phyloP scores from a whole-genome alignment of 2,888 invertebrate genomes.

The Cantharis rufa region DNA sequence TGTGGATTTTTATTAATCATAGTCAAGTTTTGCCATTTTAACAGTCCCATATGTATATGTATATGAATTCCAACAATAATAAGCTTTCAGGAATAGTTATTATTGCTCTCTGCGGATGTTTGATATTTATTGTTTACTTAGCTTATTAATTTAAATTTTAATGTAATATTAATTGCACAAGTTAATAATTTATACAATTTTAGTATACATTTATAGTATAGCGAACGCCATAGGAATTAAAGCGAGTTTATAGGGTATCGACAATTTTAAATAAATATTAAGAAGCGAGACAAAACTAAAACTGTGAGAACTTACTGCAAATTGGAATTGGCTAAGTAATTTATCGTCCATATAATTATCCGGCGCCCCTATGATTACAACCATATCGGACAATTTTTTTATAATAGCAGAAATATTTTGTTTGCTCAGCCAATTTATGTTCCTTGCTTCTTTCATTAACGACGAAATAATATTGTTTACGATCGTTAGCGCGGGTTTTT shows the following conservation, averaged over 20 bases:
- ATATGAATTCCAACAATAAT: background rate
- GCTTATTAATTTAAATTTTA: too few relatives aligned
- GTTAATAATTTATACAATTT: too few relatives aligned
- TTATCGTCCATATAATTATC: constrained; percentile 37
- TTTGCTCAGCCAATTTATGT: background rate
- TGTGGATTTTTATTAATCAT: background rate
- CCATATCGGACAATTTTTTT: constrained; percentile 27
- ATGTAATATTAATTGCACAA: too few relatives aligned
- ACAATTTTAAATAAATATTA: background rate
- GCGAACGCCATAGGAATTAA: background rate
- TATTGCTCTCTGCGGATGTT: too few relatives aligned
- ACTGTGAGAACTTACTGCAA: background rate
- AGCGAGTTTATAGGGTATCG: background rate
- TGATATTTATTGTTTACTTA: too few relatives aligned
- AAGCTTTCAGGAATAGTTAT: too few relatives aligned
- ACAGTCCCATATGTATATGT: background rate
- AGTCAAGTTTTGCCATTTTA: background rate
- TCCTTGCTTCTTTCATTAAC: background rate
- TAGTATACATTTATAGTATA: background rate
- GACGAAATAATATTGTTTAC: background rate
- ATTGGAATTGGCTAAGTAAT: background rate
- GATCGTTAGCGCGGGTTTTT: background rate
- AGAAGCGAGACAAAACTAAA: background rate
- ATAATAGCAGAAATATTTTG: background rate
- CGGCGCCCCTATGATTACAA: constrained; percentile 38